phyloP scores from a whole-genome alignment of 2,888 invertebrate species.

The Lagria hirta region DNA sequence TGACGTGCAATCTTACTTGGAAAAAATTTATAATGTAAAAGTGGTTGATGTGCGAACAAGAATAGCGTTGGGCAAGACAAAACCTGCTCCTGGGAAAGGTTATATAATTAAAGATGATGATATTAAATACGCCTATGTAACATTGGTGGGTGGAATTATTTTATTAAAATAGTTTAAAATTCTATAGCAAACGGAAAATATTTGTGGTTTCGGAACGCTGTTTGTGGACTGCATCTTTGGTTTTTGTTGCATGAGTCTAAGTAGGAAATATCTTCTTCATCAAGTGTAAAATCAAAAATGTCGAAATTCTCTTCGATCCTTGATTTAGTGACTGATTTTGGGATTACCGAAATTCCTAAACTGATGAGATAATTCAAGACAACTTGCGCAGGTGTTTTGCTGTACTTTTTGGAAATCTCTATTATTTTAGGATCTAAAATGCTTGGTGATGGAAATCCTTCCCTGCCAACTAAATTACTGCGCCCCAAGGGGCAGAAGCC shows the following conservation, averaged over 20 bases:
- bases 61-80: conserved; percentile 70
- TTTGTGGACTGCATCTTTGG: conserved; percentile 57
- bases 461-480: conserved; percentile 49
- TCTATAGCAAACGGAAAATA: conserved; percentile 47
- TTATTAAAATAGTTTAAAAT: conserved; percentile 14
- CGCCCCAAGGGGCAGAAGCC: conserved; percentile 78
- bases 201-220: conserved; percentile 45
- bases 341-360: conserved; percentile 62
- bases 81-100: conserved; percentile 60
- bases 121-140: conserved; percentile 75
- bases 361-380: conserved; percentile 65
- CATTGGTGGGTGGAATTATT: conserved; percentile 64
- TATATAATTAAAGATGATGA: conserved; percentile 82
- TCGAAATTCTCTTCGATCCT: conserved; percentile 71
- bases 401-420: conserved; percentile 61
- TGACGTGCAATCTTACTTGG: conserved; percentile 91
- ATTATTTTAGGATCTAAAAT: conserved; percentile 59
- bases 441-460: conserved; percentile 57
- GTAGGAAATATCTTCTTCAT: conserved; percentile 64
- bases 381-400: conserved; percentile 66
- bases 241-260: conserved; percentile 73
- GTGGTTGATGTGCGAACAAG: conserved; percentile 76
- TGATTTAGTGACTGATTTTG: conserved; percentile 77
- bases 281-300: conserved; percentile 76
- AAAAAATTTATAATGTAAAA: conserved; percentile 91